Conservation (phyloP, 1,140 invertebrate species). For the Diorhabda elongata region DNA sequence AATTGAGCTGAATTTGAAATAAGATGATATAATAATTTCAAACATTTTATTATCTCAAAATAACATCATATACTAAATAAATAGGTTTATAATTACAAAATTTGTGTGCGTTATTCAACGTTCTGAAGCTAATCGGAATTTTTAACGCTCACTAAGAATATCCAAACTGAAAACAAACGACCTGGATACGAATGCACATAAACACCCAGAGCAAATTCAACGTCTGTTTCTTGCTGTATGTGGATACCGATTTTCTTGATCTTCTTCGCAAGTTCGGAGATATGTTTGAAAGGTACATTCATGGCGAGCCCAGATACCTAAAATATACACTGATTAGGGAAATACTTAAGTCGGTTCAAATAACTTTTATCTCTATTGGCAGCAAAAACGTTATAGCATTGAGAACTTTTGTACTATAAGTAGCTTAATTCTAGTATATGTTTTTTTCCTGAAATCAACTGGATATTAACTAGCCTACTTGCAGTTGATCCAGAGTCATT, state of each 20-base stretch:
- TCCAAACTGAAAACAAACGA: conserved; percentile 13
- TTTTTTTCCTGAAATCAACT: not conserved
- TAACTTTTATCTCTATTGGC: no score
- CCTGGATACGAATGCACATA: conserved; percentile 17
- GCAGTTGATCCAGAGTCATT: no score
- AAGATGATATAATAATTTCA: no score
- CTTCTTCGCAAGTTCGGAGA: not conserved
- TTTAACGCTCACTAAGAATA: conserved; percentile 14
- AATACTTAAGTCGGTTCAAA: no score
- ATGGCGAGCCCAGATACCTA: conserved; percentile 8
- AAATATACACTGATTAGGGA: conserved; percentile 3
- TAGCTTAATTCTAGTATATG: not conserved
- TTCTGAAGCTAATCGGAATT: not conserved
- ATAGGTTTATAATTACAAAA: no score
- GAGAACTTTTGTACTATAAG: not conserved
- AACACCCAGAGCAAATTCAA: conserved; percentile 10
- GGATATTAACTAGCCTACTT: no score
- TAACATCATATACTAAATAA: no score
- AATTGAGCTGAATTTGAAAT: no score
- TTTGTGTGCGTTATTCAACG: no score
- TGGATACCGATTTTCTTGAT: conserved; percentile 11
- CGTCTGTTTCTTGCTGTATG: conserved; percentile 6
- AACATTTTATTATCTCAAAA: no score
- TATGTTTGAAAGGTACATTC: conserved; percentile 7
- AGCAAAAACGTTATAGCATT: not conserved